Evolutionary conservation across 1,140 invertebrate genomes (phyloP), one percentile per base, ranked within the genome.

Genomic region (Aphelenchoides avenae): DNA sequence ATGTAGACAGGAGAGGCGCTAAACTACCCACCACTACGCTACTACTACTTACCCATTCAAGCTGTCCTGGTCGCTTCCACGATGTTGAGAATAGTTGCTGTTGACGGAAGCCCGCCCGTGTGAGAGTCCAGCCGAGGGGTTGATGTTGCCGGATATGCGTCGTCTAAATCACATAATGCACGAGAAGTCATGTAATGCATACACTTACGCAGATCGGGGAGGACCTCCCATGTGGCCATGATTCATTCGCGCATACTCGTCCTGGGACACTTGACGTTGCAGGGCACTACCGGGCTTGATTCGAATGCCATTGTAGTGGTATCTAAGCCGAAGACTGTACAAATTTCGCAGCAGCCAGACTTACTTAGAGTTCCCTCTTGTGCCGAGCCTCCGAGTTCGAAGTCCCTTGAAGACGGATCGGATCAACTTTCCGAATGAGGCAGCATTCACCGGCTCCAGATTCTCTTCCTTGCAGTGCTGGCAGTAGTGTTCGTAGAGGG

Each of bases 341-440:
- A 53, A 26, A 18, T 2, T 18, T 15, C 22, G 18, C 15, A 13
- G 22, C 18, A 46, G 20, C 29, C 85, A 0, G 89, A 87, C 80
- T 96, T 98, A 98, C 77, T 97, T 97, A 5, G 92, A 97, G 81
- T 98, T 97, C n/a, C 93, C 93, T 65, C 92, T 84, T 5, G 93
- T 97, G 61, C 94, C 93, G 33, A 98, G 82, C 40, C 93, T 83
- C 66, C 93, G 82, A 18, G 94, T 97, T 61, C 91, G 82, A 57
- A 98, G 81, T 7, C 92, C 92, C 59, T 95, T 82, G 82, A 98
- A 99, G 33, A 98, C 93, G 4, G 91, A 94, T 36, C 94, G 84
- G 68, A 99, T 98, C 11, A 98, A 82, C 81, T 99, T 99, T 27
- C 94, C 93, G 83, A 98, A 99, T 33, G 91, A 95, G 7, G 94